A percentile compares a stretch with the other conserved stretches of the same genome.
Evolutionary conservation across 2,113 vertebrate species (phyloP).

Genomic region (Micronycteris hirsuta): DNA sequence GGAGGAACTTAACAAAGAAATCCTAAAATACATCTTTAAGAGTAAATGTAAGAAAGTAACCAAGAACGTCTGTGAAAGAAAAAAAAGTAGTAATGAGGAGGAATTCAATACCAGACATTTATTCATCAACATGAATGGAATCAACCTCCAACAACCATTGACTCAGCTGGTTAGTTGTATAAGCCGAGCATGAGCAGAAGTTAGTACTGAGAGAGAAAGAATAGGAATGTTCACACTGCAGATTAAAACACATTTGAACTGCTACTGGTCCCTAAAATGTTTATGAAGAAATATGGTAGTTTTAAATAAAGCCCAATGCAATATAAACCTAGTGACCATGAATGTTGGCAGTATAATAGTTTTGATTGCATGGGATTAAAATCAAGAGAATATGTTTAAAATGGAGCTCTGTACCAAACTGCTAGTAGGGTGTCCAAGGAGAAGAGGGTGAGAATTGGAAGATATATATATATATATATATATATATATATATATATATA

Average conservation of each 20-base stretch:
- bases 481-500: too few species aligned
- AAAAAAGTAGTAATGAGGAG: background rate
- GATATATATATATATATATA: too few species aligned
- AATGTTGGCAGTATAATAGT: background rate
- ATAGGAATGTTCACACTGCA: background rate
- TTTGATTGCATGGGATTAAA: conserved; percentile 22
- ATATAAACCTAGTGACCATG: background rate
- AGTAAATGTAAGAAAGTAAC: background rate
- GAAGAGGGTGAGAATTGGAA: background rate
- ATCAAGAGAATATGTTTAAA: background rate
- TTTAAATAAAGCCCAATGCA: background rate
- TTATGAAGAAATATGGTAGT: background rate
- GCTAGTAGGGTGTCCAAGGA: background rate
- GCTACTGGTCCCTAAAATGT: background rate
- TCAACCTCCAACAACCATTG: background rate
- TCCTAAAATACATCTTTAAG: background rate
- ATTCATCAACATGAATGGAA: background rate
- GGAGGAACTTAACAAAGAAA: background rate
- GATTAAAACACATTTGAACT: conserved; percentile 23
- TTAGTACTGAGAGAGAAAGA: background rate
- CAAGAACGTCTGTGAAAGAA: background rate
- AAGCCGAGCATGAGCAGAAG: background rate
- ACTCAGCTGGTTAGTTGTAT: background rate
- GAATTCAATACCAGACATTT: background rate
- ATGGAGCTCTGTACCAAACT: background rate